Percentiles rank a stretch among this genome's conserved stretches.
phyloP scores from a whole-genome alignment of 2,113 vertebrate genomes.

The Colaptes auratus region DNA sequence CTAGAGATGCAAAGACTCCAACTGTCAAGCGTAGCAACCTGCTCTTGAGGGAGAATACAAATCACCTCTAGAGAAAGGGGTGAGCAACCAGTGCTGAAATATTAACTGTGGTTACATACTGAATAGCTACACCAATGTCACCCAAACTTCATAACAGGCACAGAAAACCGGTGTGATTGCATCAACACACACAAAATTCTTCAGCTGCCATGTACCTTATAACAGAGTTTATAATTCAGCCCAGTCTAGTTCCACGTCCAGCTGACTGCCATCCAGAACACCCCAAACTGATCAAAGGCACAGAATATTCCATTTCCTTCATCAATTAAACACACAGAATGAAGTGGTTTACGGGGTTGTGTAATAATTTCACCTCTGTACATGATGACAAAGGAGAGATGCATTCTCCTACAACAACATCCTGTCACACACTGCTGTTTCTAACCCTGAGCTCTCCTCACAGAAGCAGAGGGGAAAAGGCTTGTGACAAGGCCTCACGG shows the following conservation, averaged over 20 bases:
- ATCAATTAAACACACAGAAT: fast-evolving
- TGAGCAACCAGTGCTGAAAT: background rate
- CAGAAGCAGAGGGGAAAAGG: background rate
- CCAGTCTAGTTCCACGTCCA: background rate
- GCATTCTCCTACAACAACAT: fast-evolving
- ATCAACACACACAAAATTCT: background rate
- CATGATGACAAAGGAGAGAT: background rate
- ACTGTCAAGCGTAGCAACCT: background rate
- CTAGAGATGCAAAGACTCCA: background rate
- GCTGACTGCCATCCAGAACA: background rate
- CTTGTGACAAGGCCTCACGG: background rate
- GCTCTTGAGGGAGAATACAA: background rate
- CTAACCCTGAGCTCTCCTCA: background rate
- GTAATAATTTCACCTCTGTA: background rate
- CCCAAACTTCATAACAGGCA: background rate
- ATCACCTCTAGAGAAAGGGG: background rate
- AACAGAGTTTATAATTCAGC: background rate
- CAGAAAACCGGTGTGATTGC: background rate
- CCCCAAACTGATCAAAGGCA: background rate
- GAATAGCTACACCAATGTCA: background rate
- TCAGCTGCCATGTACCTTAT: background rate
- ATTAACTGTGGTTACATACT: background rate
- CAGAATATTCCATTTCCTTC: fast-evolving
- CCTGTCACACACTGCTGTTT: background rate
- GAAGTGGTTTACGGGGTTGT: background rate